phyloP scores from a whole-genome alignment of 2,113 vertebrate genomes.

The Collichthys lucidus region DNA sequence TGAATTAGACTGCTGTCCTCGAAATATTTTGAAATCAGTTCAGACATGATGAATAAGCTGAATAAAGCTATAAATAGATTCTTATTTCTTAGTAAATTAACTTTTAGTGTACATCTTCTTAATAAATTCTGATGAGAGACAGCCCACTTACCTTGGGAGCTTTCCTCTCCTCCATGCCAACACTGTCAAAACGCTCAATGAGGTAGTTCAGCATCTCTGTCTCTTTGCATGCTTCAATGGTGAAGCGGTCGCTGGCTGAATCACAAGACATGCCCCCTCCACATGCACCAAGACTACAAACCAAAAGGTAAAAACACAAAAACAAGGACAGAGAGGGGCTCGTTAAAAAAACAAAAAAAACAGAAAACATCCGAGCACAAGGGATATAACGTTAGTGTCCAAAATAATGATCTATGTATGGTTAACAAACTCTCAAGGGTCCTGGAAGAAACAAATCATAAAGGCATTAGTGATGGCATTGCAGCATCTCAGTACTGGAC shows the following conservation, averaged over 20 bases:
- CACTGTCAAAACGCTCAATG: conserved; percentile 99
- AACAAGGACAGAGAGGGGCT: conserved; percentile 12
- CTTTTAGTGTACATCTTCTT: neutral
- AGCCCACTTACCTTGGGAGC: conserved; percentile 94
- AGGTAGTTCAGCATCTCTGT: conserved; percentile 99
- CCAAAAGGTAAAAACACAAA: conserved; percentile 19
- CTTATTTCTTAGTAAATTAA: neutral
- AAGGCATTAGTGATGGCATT: conserved; percentile 48
- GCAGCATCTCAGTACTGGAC: conserved; percentile 17
- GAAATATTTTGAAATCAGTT: conserved; percentile 10
- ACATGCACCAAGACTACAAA: conserved; percentile 81
- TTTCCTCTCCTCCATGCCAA: conserved; percentile 99
- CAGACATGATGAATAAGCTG: neutral
- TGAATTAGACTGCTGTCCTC: conserved; percentile 11
- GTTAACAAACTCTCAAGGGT: conserved; percentile 47
- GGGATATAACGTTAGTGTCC: neutral
- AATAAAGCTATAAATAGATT: neutral
- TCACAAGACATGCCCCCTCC: conserved; percentile 89
- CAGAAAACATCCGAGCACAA: neutral
- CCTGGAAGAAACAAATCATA: conserved; percentile 65
- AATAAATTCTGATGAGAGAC: neutral
- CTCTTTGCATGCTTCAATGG: conserved; percentile 97
- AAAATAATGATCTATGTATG: neutral
- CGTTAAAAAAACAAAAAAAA: conserved; percentile 13
- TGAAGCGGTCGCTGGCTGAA: conserved; percentile 94